Conservation (phyloP, 2,888 invertebrate genomes). For the Drosophila tanythrix region DNA sequence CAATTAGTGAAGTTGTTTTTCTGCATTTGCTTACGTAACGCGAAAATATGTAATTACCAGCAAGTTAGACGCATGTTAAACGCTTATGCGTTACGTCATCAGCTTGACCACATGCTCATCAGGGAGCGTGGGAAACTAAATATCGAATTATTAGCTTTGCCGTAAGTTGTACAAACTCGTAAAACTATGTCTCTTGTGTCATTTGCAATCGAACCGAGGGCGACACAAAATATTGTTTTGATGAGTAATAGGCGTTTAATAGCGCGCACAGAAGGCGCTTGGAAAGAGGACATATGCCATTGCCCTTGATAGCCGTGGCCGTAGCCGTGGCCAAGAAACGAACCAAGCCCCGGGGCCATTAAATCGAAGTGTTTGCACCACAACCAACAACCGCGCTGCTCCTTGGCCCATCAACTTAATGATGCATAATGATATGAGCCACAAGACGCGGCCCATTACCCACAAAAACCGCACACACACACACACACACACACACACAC, state of each 20-base stretch:
- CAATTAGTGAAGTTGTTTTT: conserved; percentile 24
- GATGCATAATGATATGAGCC: conserved; percentile 79
- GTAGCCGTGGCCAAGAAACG: not conserved
- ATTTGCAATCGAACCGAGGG: conserved; percentile 44
- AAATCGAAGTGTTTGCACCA: conserved; percentile 65
- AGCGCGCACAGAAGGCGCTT: conserved; percentile 52
- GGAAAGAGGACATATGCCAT: conserved; percentile 60
- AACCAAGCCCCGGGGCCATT: conserved; percentile 47
- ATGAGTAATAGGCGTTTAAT: conserved; percentile 77
- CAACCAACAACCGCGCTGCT: conserved; percentile 18
- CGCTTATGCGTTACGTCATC: conserved; percentile 20
- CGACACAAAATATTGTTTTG: conserved; percentile 69
- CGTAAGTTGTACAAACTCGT: conserved; percentile 35
- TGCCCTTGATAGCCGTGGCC: conserved; percentile 27
- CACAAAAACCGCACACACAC: conserved; percentile 59
- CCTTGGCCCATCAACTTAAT: conserved; percentile 73
- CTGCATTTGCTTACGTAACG: conserved; percentile 17
- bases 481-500: too few relatives aligned
- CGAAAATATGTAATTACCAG: conserved; percentile 38
- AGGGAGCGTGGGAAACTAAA: not conserved
- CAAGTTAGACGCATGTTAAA: conserved; percentile 13
- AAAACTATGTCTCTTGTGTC: conserved; percentile 43
- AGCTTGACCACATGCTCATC: not conserved
- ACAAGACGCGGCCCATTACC: conserved; percentile 74
- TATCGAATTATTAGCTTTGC: conserved; percentile 56